Base-by-base conservation (phyloP, 2,797 vertebrate species). In the Nasua narica region DNA sequence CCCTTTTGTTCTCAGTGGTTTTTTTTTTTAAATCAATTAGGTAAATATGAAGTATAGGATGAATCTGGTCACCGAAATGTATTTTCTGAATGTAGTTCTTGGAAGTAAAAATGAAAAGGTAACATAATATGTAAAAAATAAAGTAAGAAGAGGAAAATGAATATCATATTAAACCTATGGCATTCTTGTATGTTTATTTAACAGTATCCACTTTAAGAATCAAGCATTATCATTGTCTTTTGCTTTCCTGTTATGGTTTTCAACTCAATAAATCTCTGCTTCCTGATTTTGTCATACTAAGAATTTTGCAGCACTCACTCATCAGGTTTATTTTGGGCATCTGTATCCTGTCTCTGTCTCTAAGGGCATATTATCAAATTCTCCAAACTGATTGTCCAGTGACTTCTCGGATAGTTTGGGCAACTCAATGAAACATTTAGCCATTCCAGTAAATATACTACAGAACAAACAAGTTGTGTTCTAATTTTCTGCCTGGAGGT, bases 271-370 rank as follows among this genome's bases (percentile, higher is more conserved):
- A 90, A 96, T 94, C 92, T 76, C 43, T 37, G 90, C 77, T 97
- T 97, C 95, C 97, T 97, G 76, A 94, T 97, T 97, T 96, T 96
- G 70, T 97, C 96, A 96, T 88, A 88, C 79, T 82, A 93, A 58
- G 83, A 95, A 96, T 96, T 96, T 56, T 97, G 29, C 43, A 56
- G 58, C 82, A 87, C 65, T 96, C 90, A 94, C 32, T 97, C 95
- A 95, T 95, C 87, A 65, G 70, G 90, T 95, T 67, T 96, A 95
- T 96, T 97, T 98, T 97, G 65, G 60, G 95, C 69, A 91, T 54
- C 37, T 87, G 2, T 87, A 90, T 97, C 91, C 95, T 94, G 54
- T 89, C 78, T 95, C n/a, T 18, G 40, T 86, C 74, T 97, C 58
- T 87, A 92, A 94, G 76, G 72, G 58, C 67, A 69, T 56, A 86